A percentile compares a stretch with the other conserved stretches of the same genome.
These are phyloP conservation scores for Setophaga coronata DNA, from an alignment of 2,113 vertebrate species.

Conservation along the genomic window DNA sequence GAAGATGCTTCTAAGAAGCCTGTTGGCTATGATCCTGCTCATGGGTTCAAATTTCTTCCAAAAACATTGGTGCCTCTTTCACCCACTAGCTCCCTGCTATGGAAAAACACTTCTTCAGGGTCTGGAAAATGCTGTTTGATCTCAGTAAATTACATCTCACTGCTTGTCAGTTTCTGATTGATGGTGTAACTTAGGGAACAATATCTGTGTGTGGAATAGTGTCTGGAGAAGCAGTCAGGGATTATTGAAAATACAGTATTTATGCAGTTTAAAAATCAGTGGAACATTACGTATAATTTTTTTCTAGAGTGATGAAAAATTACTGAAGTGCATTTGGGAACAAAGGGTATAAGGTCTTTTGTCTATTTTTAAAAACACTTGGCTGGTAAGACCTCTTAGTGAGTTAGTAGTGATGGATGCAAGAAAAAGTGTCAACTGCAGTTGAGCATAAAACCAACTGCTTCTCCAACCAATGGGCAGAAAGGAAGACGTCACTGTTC, in stretches of 20 bases:
- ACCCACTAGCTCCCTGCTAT: conserved; percentile 37
- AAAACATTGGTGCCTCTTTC: conserved; percentile 3
- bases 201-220: conserved; percentile 67
- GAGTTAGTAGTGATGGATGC: conserved; percentile 53
- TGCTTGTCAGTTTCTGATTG: conserved; percentile 67
- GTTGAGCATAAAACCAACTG: conserved; percentile 42
- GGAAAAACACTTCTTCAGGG: conserved; percentile 70
- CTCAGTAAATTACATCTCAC: conserved; percentile 71
- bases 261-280: conserved; percentile 68
- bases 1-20: not conserved
- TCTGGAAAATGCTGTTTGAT: conserved; percentile 62
- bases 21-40: not conserved
- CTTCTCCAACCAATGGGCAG: not conserved
- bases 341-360: conserved; percentile 42
- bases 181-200: conserved; percentile 72
- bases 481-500: conserved; percentile 23
- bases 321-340: conserved; percentile 52
- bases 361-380: conserved; percentile 49
- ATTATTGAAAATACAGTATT: conserved; percentile 68
- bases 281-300: not conserved
- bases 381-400: conserved; percentile 42
- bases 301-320: conserved; percentile 50
- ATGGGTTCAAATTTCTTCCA: not conserved
- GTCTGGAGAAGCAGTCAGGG: conserved; percentile 61
- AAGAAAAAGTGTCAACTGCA: conserved; percentile 37